Base-by-base conservation (phyloP, 2,888 invertebrate genomes). In the Phengaris arion region DNA sequence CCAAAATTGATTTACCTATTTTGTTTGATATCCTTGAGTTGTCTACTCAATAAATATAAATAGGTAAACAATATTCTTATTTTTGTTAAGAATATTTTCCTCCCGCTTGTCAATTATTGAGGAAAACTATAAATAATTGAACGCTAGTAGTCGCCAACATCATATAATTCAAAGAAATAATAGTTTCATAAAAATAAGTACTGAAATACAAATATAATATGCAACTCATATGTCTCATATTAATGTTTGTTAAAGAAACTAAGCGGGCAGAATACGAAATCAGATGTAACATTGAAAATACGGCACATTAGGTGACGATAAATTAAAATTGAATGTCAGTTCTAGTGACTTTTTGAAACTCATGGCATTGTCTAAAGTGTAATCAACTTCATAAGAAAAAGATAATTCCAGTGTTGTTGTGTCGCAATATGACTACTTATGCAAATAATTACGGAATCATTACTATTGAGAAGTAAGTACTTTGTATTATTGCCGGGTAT, bases 41-140 rank as follows among this genome's bases (percentile, higher is more conserved):
- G 48, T 48, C 48, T 48, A 6, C 35, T 35, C 4, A 8, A 48
- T 48, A 8, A 48, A 3, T 46, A 48, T 48, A 48, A 48, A 22
- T 22, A 70, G 15, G n/a, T 59, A 48, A 74, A 74, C 48, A 64
- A 64, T n/a, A n/a, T n/a, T 54, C 13, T n/a, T 22, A 74, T 68
- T 69, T 77, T 77, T 74, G 35, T 75, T 74, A 74, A 72, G 76
- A 73, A 5, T 51, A 80, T 80, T 86, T 87, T 85, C 87, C 87
- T 86, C 83, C 83, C 84, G 76, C 77, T 84, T 85, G 86, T 85
- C 84, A 81, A 78, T 83, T 35, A 35, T 35, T 79, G 84, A 87
- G 88, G 87, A 86, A 86, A 55, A 72, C n/a, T 73, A 75, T 78
- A 78, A 46, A 22, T 64, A 59, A 74, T 57, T 55, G 5, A 15